Base-by-base conservation (phyloP, 1,140 invertebrate species). In the Penaeus indicus region DNA sequence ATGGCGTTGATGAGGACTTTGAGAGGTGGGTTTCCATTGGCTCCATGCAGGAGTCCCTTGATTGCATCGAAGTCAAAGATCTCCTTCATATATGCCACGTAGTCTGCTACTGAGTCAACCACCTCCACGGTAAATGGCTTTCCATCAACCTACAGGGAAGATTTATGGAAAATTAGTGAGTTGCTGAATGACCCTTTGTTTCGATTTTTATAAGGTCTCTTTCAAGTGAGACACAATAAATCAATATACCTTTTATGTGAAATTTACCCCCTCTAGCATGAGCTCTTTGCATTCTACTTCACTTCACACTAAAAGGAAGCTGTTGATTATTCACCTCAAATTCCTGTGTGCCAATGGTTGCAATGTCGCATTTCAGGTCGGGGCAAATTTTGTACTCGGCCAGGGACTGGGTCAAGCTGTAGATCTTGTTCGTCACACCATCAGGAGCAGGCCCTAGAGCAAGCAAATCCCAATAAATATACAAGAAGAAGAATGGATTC, bases 21-120 rank as follows among this genome's bases (percentile, higher is more conserved):
- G 91, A 99, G 96, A 0, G 95, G 94, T 85, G 95, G 94, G 84
- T 94, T 93, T 21, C 94, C 93, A 7, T 94, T 92, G n/a, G 93
- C 94, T 69, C 96, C 97, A 88, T 95, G 94, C 18, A 99, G 93
- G 42, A 98, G 94, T 0, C 94, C 93, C 92, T 95, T 96, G 60
- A 99, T 95, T 91, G 95, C 94, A 85, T 93, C 92, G 93, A 99
- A 99, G 93, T 99, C 98, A 94, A 99, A 99, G 91, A 99, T 99
- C 91, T 96, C 95, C 93, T 99, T 98, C 98, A 99, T 99, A 75
- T 98, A 95, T 2, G 94, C 93, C 0, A 98, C 94, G 93, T 99
- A 99, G 92, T 99, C 97, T 22, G 95, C 94, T 4, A 99, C 97
- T 1, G 97, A 95, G 93, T 99, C 98, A 88, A 99, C 96, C 0